These are phyloP conservation scores for Ceratosolen solmsi DNA, from an alignment of 1,140 invertebrate genomes.

Conservation along the genomic window DNA sequence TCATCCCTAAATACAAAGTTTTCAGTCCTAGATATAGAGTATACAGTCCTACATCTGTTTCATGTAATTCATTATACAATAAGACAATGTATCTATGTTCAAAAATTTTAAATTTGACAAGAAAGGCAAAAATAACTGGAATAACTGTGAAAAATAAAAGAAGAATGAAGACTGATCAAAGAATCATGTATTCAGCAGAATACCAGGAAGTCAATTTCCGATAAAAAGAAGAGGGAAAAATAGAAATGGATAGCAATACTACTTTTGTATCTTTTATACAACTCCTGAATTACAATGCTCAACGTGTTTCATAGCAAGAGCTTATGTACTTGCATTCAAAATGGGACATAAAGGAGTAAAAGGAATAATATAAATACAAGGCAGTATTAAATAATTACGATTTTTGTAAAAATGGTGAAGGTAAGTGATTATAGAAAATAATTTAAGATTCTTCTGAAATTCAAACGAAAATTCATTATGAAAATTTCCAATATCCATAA, in stretches of 20 bases:
- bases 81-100: no score
- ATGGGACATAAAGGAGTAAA: not conserved
- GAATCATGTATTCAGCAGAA: not conserved
- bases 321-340: not conserved
- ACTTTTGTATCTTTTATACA: not conserved
- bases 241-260: not conserved
- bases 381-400: not conserved
- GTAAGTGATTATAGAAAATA: no score
- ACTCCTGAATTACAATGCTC: not conserved
- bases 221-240: not conserved
- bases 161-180: not conserved
- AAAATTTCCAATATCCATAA: no score
- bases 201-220: not conserved
- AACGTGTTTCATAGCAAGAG: no score
- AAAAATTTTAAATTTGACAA: slow-evolving; percentile 6
- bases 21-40: no score
- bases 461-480: no score
- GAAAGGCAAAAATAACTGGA: not conserved
- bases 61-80: no score
- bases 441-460: no score
- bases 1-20: no score
- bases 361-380: not conserved
- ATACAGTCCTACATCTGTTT: no score
- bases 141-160: not conserved
- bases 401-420: no score